Evolutionary conservation across 1,140 invertebrate species (phyloP).

Genomic region (Aphaenogaster floridana): DNA sequence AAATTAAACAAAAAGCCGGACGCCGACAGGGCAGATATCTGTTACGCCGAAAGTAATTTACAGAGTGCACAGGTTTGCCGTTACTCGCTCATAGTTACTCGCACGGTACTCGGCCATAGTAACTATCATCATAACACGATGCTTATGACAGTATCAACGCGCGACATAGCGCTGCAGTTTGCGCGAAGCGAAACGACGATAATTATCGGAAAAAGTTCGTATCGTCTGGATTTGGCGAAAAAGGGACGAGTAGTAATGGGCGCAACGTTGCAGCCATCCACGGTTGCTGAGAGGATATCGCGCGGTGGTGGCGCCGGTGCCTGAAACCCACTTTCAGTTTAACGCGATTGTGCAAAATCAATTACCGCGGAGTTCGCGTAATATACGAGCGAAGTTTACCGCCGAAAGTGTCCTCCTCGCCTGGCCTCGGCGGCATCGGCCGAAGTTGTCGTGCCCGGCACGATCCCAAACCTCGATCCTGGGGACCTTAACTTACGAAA

Average conservation of each 20-base stretch:
- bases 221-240: constrained; percentile 49
- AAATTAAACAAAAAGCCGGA: constrained; percentile 48
- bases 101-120: neutral
- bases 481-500: constrained; percentile 51
- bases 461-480: constrained; percentile 48
- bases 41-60: constrained; percentile 52
- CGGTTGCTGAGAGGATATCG: constrained; percentile 22
- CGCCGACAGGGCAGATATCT: constrained; percentile 24
- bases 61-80: constrained; percentile 16
- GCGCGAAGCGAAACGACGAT: constrained; percentile 19
- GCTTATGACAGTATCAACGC: constrained; percentile 28
- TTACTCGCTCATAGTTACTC: constrained; percentile 6
- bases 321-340: constrained; percentile 61
- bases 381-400: constrained; percentile 62
- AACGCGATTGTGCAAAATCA: constrained; percentile 65
- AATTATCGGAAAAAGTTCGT: constrained; percentile 58
- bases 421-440: constrained; percentile 22
- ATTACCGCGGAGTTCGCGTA: constrained; percentile 58
- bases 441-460: constrained; percentile 44
- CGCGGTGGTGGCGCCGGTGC: constrained; percentile 8
- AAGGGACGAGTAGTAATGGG: constrained; percentile 29
- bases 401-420: constrained; percentile 62
- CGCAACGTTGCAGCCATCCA: constrained; percentile 14
- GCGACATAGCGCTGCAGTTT: constrained; percentile 3
- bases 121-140: constrained; percentile 14